Base-by-base conservation (phyloP, 2,888 invertebrate species). In the Pachliopta kotzebuea region DNA sequence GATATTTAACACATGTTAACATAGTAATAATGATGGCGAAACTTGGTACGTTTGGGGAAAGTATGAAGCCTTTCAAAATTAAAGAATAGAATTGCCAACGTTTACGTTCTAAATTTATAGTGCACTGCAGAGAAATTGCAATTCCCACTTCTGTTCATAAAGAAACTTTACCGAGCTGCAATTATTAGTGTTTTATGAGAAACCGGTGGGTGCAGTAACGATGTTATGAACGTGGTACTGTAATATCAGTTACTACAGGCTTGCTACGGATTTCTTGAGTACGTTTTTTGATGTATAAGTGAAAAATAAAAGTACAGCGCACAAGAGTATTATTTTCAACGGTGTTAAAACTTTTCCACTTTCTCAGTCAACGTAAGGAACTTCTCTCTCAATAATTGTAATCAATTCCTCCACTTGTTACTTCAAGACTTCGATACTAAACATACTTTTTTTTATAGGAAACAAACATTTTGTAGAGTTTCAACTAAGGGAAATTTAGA, bases 141-240 rank as follows among this genome's bases (percentile, higher is more conserved):
- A 57, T 53, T 63, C 45, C 42, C 57, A 63, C 57, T 63, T 63
- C 62, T 57, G 57, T 53, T 63, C 62, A 53, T 55, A 61, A 61
- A 53, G 62, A 24, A 52, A 63, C 37, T 57, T 63, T 57, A n/a
- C 57, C 58, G 26, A 57, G 57, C 62, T 63, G 62, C 53, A 63
- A 57, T 63, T 63, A 63, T 63, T 57, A 57, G 62, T 63, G 37
- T 63, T 63, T 57, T 63, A 57, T 63, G 62, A 63, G 62, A 42
- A 53, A 42, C 62, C 42, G 53, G 53, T 53, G 21, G 24, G 31
- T 52, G 52, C 49, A 57, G 56, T 57, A 53, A 63, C 53, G 42
- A 26, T 24, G 62, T 63, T 63, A 63, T 53, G 56, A 63, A 42
- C 57, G 53, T 20, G 20, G 57, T 52, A 49, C 45, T 50, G 49